Percentiles rank a stretch among this genome's conserved stretches.
Conservation (phyloP, 2,113 vertebrate genomes). For the Ginglymostoma cirratum region DNA sequence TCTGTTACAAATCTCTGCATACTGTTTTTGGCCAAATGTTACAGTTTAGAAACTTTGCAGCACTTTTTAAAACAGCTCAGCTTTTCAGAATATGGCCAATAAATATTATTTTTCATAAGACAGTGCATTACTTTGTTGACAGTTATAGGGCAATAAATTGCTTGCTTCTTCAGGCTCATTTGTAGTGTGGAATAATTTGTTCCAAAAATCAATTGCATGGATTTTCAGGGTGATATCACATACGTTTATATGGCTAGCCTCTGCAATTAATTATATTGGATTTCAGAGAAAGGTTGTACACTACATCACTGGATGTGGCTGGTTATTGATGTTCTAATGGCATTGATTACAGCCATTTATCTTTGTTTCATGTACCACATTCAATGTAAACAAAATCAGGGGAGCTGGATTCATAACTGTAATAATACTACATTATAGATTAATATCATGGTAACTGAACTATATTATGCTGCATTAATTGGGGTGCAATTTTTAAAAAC, state of each 20-base stretch:
- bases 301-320: constrained; percentile 32
- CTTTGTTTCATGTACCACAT: constrained; percentile 20
- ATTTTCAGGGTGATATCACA: constrained; percentile 43
- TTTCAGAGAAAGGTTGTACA: constrained; percentile 39
- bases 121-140: constrained; percentile 38
- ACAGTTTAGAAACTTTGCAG: not conserved
- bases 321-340: constrained; percentile 35
- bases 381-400: not conserved
- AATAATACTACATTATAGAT: not conserved
- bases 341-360: constrained; percentile 38
- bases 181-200: constrained; percentile 45
- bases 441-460: not conserved
- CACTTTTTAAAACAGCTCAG: not conserved
- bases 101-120: not conserved
- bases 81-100: not conserved
- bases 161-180: constrained; percentile 42
- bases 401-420: constrained; percentile 19
- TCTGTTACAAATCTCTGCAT: not conserved
- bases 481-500: not conserved
- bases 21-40: not conserved
- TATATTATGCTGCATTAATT: not conserved
- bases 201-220: constrained; percentile 44
- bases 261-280: constrained; percentile 46
- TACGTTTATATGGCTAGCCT: constrained; percentile 41
- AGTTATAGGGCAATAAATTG: constrained; percentile 42